Conservation (phyloP, 2,113 vertebrate species). For the Ranitomeya variabilis region DNA sequence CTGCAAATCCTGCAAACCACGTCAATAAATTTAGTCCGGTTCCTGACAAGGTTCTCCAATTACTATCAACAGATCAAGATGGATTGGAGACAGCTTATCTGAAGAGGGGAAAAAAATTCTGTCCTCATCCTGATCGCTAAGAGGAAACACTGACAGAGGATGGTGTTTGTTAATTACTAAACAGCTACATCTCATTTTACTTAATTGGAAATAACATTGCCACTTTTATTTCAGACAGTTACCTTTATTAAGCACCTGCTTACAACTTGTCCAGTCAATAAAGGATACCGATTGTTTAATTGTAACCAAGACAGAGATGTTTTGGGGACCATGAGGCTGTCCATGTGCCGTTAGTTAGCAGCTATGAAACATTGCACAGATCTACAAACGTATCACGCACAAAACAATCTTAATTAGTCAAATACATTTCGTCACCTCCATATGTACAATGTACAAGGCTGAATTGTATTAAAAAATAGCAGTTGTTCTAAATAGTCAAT, state of each 20-base stretch:
- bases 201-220: slow-evolving; percentile 19
- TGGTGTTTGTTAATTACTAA: slow-evolving; percentile 58
- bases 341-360: background rate
- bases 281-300: slow-evolving; percentile 15
- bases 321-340: background rate
- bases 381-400: background rate
- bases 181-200: slow-evolving; percentile 27
- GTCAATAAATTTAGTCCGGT: slow-evolving; percentile 67
- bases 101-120: slow-evolving; percentile 51
- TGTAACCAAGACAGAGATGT: slow-evolving; percentile 5
- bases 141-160: slow-evolving; percentile 48
- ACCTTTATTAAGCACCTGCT: slow-evolving; percentile 35
- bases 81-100: slow-evolving; percentile 65
- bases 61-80: slow-evolving; percentile 68
- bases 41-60: slow-evolving; percentile 69
- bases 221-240: slow-evolving; percentile 29
- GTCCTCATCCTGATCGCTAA: slow-evolving; percentile 43
- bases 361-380: background rate
- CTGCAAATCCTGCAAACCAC: slow-evolving; percentile 69
- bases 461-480: background rate
- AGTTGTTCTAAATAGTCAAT: background rate
- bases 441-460: background rate
- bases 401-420: background rate
- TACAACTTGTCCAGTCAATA: slow-evolving; percentile 36
- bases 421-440: background rate